Evolutionary conservation across 2,888 invertebrate species (phyloP).

Genomic region (Lepetodrilus schrolli): DNA sequence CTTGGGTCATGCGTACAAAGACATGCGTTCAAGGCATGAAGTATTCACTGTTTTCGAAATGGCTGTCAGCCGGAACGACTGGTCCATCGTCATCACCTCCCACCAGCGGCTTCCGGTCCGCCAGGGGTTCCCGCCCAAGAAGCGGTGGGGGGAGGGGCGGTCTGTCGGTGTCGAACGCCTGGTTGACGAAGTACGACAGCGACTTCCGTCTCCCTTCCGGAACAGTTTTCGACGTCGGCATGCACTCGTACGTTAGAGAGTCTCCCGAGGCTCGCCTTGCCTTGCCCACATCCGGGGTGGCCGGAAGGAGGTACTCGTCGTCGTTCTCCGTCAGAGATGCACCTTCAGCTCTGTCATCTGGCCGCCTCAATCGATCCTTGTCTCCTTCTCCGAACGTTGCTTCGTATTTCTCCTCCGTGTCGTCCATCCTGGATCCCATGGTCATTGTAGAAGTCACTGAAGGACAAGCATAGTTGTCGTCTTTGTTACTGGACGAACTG

Average conservation of each 20-base stretch:
- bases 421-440: not conserved
- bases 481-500: slow-evolving; percentile 14
- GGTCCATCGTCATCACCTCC: not conserved
- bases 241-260: not conserved
- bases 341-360: not conserved
- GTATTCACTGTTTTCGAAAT: slow-evolving; percentile 1
- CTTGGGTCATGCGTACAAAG: too few relatives aligned
- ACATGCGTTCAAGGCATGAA: too few relatives aligned
- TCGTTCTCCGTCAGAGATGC: not conserved
- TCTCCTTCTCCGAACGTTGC: slow-evolving; percentile 16
- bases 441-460: not conserved
- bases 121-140: not conserved
- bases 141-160: slow-evolving; percentile 3
- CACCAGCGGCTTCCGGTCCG: not conserved
- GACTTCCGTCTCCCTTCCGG: not conserved
- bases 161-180: slow-evolving; percentile 2
- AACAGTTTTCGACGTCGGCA: not conserved
- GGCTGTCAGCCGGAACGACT: not conserved
- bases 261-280: not conserved
- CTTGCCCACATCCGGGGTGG: not conserved
- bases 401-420: not conserved
- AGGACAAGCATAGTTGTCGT: not conserved
- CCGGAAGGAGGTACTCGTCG: slow-evolving; percentile 23
- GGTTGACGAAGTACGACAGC: slow-evolving; percentile 9
- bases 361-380: not conserved